A percentile compares a stretch with the other conserved stretches of the same genome.
phyloP scores from a whole-genome alignment of 2,113 vertebrate genomes.

The Zapornia atra region DNA sequence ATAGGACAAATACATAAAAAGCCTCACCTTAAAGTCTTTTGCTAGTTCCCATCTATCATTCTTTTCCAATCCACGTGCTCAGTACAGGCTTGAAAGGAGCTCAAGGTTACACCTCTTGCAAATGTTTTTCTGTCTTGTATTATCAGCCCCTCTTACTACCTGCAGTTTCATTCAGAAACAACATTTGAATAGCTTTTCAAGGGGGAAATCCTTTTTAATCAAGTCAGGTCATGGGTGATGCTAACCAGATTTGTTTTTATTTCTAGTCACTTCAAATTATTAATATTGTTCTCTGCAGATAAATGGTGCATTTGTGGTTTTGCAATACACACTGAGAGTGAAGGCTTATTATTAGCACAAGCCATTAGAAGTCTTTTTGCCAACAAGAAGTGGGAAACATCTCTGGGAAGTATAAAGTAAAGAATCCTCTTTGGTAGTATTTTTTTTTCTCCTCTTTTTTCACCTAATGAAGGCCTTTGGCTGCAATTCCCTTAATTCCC shows the following conservation, averaged over 20 bases:
- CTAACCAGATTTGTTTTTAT: conserved; percentile 38
- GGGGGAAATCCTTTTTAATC: conserved; percentile 17
- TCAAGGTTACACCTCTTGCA: not conserved
- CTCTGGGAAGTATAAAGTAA: not conserved
- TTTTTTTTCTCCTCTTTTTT: not conserved
- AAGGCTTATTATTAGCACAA: not conserved
- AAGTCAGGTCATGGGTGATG: not conserved
- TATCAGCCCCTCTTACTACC: not conserved
- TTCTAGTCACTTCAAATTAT: conserved; percentile 11
- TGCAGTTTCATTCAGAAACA: not conserved
- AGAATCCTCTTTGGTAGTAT: not conserved
- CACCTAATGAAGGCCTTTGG: not conserved
- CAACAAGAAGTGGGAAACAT: not conserved
- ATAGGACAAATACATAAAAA: not conserved
- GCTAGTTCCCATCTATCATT: not conserved
- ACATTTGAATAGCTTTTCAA: not conserved
- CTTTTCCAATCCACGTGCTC: not conserved
- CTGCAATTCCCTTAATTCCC: not conserved
- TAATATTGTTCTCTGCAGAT: conserved; percentile 16
- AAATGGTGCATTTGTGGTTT: conserved; percentile 13
- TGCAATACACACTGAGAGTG: not conserved
- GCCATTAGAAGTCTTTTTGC: not conserved
- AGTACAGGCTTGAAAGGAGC: not conserved
- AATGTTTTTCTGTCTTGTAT: not conserved
- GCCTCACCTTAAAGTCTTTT: not conserved